These are phyloP conservation scores for Ornithorhynchus anatinus DNA, from an alignment of 2,113 vertebrate genomes.

Conservation along the genomic window DNA sequence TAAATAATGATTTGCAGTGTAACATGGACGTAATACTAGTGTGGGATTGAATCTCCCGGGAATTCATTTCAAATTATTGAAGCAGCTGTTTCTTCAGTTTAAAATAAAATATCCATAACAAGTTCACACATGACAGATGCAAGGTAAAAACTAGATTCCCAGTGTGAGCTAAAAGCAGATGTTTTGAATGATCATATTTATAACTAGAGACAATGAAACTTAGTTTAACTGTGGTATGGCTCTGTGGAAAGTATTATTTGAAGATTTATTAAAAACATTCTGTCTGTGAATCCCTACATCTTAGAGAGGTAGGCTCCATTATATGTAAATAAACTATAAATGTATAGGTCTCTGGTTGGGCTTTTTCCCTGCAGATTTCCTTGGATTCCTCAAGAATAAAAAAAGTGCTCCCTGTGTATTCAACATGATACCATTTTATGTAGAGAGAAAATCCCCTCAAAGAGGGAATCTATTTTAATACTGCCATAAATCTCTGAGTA, in stretches of 20 bases:
- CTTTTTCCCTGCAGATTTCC: slow-evolving; percentile 13
- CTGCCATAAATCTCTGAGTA: not conserved
- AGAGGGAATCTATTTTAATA: not conserved
- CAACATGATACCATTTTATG: slow-evolving; percentile 15
- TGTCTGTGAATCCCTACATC: slow-evolving; percentile 44
- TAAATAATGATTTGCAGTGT: slow-evolving; percentile 57
- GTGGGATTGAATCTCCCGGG: slow-evolving; percentile 66
- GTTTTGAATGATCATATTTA: slow-evolving; percentile 78
- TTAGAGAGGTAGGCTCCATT: slow-evolving; percentile 40
- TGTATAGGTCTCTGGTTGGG: slow-evolving; percentile 7
- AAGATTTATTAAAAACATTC: slow-evolving; percentile 47
- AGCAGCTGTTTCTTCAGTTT: slow-evolving; percentile 79
- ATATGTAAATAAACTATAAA: slow-evolving; percentile 28
- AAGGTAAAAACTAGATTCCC: slow-evolving; percentile 70
- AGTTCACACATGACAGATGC: slow-evolving; percentile 85
- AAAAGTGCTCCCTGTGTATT: not conserved
- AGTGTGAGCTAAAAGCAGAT: slow-evolving; percentile 79
- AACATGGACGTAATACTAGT: slow-evolving; percentile 51
- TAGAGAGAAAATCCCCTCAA: not conserved
- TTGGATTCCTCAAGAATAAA: slow-evolving; percentile 21
- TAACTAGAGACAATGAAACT: slow-evolving; percentile 57
- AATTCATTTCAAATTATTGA: slow-evolving; percentile 73
- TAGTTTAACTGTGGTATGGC: slow-evolving; percentile 42
- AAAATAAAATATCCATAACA: slow-evolving; percentile 80
- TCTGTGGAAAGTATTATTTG: slow-evolving; percentile 41